Evolutionary conservation across 2,888 invertebrate species (phyloP).

Genomic region (Dasysyrphus albostriatus): DNA sequence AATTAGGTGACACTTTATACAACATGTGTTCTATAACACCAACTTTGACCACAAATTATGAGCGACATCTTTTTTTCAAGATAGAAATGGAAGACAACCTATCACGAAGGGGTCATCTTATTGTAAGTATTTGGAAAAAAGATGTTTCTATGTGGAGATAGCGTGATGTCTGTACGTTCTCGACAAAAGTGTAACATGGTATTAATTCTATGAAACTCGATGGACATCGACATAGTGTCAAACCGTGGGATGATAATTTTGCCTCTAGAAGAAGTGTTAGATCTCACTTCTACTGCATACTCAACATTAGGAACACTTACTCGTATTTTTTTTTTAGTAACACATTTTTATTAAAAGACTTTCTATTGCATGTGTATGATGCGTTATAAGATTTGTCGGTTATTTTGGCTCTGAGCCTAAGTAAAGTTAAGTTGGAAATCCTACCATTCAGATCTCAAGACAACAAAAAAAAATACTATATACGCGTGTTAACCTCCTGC

Average conservation of each 20-base stretch:
- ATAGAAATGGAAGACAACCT: conserved; percentile 54
- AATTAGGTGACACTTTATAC: conserved; percentile 70
- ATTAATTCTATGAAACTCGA: conserved; percentile 54
- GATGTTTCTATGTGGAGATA: conserved; percentile 27
- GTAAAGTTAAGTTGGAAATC: background rate
- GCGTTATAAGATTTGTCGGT: conserved; percentile 47
- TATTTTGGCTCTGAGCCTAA: background rate
- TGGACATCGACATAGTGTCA: conserved; percentile 13
- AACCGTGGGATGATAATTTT: conserved; percentile 58
- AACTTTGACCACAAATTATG: conserved; percentile 69
- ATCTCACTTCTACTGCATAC: background rate
- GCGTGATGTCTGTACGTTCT: conserved; percentile 57
- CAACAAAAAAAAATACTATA: background rate
- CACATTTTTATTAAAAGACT: background rate
- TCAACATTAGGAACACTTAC: background rate
- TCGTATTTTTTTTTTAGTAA: no score
- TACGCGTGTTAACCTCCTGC: conserved; percentile 67
- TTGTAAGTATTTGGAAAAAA: background rate
- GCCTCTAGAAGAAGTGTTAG: conserved; percentile 8
- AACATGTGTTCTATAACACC: conserved; percentile 63
- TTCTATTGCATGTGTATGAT: conserved; percentile 56
- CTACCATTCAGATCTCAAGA: background rate
- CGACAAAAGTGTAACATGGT: conserved; percentile 64
- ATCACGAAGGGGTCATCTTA: conserved; percentile 72
- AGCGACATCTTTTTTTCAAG: conserved; percentile 58